A percentile compares a stretch with the other conserved stretches of the same genome.
Conservation (phyloP, 2,888 invertebrate genomes). For the Azorinus chamasolen region DNA sequence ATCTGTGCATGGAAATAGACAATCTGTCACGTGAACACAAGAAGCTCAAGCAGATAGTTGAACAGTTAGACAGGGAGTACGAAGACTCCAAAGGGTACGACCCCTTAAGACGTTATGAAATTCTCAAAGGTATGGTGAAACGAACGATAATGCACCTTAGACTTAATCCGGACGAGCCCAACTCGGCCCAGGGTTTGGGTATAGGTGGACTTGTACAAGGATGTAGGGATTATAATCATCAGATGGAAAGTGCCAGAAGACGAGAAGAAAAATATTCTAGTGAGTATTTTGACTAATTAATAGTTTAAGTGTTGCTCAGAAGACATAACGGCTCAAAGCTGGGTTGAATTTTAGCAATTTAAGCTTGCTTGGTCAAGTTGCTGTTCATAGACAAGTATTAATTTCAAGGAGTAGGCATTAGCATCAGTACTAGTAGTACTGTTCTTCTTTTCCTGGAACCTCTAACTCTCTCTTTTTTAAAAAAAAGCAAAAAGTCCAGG, state of each 20-base stretch:
- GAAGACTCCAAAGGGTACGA: slow-evolving; percentile 97
- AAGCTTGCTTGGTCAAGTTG: too few relatives aligned
- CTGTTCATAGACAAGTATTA: too few relatives aligned
- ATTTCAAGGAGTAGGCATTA: too few relatives aligned
- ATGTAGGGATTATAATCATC: slow-evolving; percentile 68
- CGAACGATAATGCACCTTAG: slow-evolving; percentile 81
- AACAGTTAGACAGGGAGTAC: slow-evolving; percentile 91
- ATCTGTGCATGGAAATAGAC: slow-evolving; percentile 76
- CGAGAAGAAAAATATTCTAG: slow-evolving; percentile 77
- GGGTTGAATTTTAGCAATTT: too few relatives aligned
- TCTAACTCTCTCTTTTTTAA: too few relatives aligned
- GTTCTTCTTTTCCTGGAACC: too few relatives aligned
- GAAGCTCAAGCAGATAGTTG: slow-evolving; percentile 77
- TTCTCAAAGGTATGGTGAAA: slow-evolving; percentile 99
- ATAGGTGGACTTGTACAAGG: slow-evolving; percentile 72
- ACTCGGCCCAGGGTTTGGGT: slow-evolving; percentile 45
- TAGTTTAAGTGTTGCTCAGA: too few relatives aligned
- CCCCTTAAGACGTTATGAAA: slow-evolving; percentile 97
- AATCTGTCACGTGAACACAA: slow-evolving; percentile 79
- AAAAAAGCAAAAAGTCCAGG: too few relatives aligned
- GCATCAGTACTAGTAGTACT: too few relatives aligned
- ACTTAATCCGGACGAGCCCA: slow-evolving; percentile 75
- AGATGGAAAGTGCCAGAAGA: slow-evolving; percentile 75
- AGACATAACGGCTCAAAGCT: too few relatives aligned
- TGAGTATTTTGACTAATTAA: too few relatives aligned